Evolutionary conservation across 1,140 invertebrate genomes (phyloP).

Genomic region (Caenorhabditis remanei): DNA sequence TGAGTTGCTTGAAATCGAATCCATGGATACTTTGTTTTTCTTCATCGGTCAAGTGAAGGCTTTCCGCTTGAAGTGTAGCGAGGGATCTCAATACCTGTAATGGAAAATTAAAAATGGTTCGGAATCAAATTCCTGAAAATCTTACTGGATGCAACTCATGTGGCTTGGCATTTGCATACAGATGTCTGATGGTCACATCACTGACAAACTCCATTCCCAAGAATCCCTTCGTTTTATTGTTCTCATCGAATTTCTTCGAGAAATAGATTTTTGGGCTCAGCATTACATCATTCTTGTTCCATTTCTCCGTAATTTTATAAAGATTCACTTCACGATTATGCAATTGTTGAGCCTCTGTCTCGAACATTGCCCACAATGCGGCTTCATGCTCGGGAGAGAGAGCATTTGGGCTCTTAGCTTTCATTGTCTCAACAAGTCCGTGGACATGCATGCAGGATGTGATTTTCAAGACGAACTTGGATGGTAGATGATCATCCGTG

Average conservation of each 20-base stretch:
- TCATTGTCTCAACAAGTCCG: conserved; percentile 41
- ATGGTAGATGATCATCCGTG: neutral
- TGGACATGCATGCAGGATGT: conserved; percentile 12
- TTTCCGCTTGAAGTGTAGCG: conserved; percentile 48
- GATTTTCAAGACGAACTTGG: conserved; percentile 54
- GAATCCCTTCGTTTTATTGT: conserved; percentile 23
- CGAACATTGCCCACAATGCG: conserved; percentile 8
- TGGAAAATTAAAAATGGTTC: neutral
- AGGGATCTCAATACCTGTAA: conserved; percentile 43
- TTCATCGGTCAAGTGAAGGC: conserved; percentile 39
- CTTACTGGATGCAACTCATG: conserved; percentile 21
- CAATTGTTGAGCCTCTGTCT: neutral
- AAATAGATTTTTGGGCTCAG: conserved; percentile 25
- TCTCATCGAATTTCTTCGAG: neutral
- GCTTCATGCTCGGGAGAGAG: neutral
- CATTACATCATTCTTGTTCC: conserved; percentile 15
- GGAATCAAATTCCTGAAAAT: neutral
- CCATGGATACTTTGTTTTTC: neutral
- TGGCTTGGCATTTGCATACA: conserved; percentile 33
- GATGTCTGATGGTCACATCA: conserved; percentile 6
- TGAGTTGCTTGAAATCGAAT: conserved; percentile 42
- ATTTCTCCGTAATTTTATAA: conserved; percentile 44
- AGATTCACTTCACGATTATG: conserved; percentile 52
- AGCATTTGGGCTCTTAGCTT: neutral
- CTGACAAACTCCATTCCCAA: conserved; percentile 37